A percentile compares a stretch with the other conserved stretches of the same genome.
phyloP scores from a whole-genome alignment of 1,140 invertebrate genomes.

The Harlomillsia oculata region DNA sequence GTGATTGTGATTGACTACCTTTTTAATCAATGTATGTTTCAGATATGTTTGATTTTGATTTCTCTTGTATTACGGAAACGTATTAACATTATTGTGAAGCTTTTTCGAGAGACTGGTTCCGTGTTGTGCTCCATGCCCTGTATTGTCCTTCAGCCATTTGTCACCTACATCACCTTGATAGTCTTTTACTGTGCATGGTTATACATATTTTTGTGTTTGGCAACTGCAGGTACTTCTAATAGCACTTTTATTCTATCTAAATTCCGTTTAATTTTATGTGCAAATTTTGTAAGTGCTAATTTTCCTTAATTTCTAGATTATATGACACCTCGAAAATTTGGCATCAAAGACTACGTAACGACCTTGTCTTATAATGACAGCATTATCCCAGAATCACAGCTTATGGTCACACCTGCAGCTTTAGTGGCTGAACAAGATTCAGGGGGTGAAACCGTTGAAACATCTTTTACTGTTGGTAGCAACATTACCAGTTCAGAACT shows the following conservation, averaged over 20 bases:
- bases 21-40: conserved; percentile 38
- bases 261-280: neutral
- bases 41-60: conserved; percentile 70
- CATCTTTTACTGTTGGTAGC: too few relatives aligned
- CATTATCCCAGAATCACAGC: too few relatives aligned
- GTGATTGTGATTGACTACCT: neutral
- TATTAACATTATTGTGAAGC: conserved; percentile 62
- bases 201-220: conserved; percentile 58
- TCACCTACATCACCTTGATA: conserved; percentile 69
- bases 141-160: conserved; percentile 75
- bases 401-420: too few relatives aligned
- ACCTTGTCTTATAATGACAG: too few relatives aligned
- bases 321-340: neutral
- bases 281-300: too few relatives aligned
- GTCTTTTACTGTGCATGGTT: conserved; percentile 79
- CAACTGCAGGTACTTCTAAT: conserved; percentile 59
- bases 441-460: too few relatives aligned
- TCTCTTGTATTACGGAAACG: conserved; percentile 68
- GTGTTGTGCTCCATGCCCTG: conserved; percentile 72
- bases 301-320: neutral
- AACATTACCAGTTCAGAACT: too few relatives aligned
- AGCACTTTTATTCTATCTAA: neutral
- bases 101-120: conserved; percentile 79
- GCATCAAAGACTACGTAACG: too few relatives aligned
- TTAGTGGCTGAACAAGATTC: too few relatives aligned